Evolutionary conservation across 2,797 vertebrate genomes (phyloP).

Genomic region (Hydrolagus colliei): DNA sequence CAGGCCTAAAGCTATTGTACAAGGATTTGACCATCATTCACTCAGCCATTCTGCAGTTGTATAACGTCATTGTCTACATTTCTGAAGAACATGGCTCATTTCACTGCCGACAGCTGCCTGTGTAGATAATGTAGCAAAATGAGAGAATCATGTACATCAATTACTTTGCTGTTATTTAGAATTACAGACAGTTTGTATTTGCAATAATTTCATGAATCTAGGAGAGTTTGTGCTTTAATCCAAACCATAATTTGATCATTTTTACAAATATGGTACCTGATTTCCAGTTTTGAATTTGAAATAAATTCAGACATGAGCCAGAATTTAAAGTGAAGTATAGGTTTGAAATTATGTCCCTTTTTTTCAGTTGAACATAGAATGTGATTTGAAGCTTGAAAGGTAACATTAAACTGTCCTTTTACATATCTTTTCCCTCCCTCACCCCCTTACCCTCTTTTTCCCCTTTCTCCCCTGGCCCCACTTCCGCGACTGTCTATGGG

Average conservation of each 20-base stretch:
- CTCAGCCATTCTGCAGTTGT: background rate
- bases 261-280: background rate
- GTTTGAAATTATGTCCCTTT: background rate
- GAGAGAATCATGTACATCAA: background rate
- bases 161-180: background rate
- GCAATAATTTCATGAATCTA: background rate
- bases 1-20: background rate
- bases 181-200: background rate
- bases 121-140: background rate
- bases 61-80: conserved; percentile 13
- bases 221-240: background rate
- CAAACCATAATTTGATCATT: background rate
- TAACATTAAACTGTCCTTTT: background rate
- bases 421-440: background rate
- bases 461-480: too few relatives aligned
- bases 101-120: background rate
- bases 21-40: background rate
- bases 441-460: too few relatives aligned
- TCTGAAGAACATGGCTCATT: background rate
- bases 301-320: background rate
- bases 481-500: too few relatives aligned
- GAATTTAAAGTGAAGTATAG: background rate
- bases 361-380: background rate
- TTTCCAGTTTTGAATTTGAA: background rate
- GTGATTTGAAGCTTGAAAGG: background rate